Evolutionary conservation across 2,797 vertebrate genomes (phyloP).

Genomic region (Onychomys torridus): DNA sequence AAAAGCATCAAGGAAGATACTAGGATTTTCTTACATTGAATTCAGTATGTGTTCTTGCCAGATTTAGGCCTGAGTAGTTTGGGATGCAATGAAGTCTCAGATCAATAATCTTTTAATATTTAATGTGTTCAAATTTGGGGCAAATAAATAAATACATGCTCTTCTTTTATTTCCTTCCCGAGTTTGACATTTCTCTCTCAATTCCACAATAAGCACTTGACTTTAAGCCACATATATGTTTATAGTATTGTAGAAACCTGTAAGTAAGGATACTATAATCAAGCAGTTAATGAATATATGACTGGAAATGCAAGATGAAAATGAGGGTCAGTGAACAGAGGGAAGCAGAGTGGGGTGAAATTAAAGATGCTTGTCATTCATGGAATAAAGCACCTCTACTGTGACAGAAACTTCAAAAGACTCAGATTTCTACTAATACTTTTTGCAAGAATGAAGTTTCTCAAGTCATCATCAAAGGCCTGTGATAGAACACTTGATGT

Average conservation of each 20-base stretch:
- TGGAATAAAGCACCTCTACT: slow-evolving; percentile 29
- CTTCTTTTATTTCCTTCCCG: background rate
- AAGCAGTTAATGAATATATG: background rate
- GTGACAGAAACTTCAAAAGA: slow-evolving; percentile 41
- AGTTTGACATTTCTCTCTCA: background rate
- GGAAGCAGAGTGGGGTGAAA: background rate
- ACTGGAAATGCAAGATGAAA: background rate
- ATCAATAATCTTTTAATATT: background rate
- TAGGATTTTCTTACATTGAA: background rate
- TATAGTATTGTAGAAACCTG: background rate
- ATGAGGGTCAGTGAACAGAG: background rate
- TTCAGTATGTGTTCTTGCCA: background rate
- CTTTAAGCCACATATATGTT: background rate
- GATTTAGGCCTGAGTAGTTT: background rate
- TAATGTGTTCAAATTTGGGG: background rate
- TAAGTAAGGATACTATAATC: background rate
- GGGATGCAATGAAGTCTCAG: background rate
- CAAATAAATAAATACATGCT: background rate
- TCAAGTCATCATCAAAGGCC: slow-evolving; percentile 36
- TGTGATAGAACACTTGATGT: slow-evolving; percentile 8
- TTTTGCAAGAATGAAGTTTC: slow-evolving; percentile 51
- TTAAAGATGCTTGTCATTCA: background rate
- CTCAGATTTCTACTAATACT: slow-evolving; percentile 18
- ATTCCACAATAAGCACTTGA: background rate
- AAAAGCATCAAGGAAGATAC: background rate